Evolutionary conservation across 2,113 vertebrate genomes (phyloP).

Genomic region (Microtus oregoni): DNA sequence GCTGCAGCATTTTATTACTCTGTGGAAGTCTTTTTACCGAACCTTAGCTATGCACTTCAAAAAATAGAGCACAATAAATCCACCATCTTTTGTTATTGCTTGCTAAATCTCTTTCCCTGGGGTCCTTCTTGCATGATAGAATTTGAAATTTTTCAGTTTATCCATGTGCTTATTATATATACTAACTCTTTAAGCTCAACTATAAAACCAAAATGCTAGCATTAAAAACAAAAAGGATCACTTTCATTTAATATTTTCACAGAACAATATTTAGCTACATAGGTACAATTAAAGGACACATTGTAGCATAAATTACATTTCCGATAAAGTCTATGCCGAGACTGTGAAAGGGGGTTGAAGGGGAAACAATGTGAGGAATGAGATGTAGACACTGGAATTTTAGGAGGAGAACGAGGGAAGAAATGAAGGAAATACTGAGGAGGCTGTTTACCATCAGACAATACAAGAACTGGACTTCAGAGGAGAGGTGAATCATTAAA

Average conservation of each 20-base stretch:
- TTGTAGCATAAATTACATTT: constrained; percentile 17
- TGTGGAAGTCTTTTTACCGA: constrained; percentile 42
- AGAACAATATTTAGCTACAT: constrained; percentile 24
- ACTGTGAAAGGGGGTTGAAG: neutral
- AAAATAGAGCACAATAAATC: constrained; percentile 33
- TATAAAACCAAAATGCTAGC: constrained; percentile 56
- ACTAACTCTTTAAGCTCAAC: constrained; percentile 35
- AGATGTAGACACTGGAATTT: neutral
- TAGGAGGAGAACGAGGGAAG: neutral
- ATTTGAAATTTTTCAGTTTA: constrained; percentile 45
- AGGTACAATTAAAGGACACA: constrained; percentile 52
- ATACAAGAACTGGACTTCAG: neutral
- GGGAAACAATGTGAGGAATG: neutral
- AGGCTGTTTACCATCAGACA: neutral
- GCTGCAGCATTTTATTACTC: constrained; percentile 17
- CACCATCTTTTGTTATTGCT: constrained; percentile 37
- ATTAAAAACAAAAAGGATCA: constrained; percentile 55
- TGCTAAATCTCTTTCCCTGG: constrained; percentile 51
- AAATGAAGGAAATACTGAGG: neutral
- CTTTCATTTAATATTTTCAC: constrained; percentile 52
- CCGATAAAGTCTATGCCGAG: neutral
- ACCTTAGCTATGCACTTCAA: constrained; percentile 44
- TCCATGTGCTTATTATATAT: constrained; percentile 20
- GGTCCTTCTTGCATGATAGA: constrained; percentile 45
- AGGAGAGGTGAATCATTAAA: neutral